phyloP scores from a whole-genome alignment of 2,888 invertebrate genomes.

The Acrocyrtus sp. region DNA sequence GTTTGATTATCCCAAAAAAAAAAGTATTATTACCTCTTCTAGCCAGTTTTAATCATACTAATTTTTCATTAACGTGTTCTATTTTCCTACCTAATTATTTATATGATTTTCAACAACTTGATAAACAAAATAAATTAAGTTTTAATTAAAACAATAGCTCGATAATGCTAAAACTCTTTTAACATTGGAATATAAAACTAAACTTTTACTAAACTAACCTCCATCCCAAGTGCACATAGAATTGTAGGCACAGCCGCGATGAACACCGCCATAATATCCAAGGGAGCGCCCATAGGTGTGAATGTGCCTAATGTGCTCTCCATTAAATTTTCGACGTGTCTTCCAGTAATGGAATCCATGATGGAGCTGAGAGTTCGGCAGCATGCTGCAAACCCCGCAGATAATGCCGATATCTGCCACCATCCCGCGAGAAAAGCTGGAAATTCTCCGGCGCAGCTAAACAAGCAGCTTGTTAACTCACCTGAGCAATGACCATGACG shows the following conservation, averaged over 20 bases:
- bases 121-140: neutral
- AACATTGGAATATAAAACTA: neutral
- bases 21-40: neutral
- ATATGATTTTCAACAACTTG: neutral
- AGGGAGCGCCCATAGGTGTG: slow-evolving; percentile 59
- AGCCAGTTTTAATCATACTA: too few species aligned
- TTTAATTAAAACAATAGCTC: neutral
- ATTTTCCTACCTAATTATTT: too few species aligned
- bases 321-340: slow-evolving; percentile 61
- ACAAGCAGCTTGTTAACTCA: slow-evolving; percentile 60
- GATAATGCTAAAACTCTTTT: neutral
- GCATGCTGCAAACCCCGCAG: slow-evolving; percentile 59
- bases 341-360: slow-evolving; percentile 61
- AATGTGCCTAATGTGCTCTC: slow-evolving; percentile 60
- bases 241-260: slow-evolving; percentile 62
- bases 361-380: slow-evolving; percentile 60
- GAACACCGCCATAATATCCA: slow-evolving; percentile 59
- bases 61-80: too few species aligned
- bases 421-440: slow-evolving; percentile 62
- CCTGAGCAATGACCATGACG: slow-evolving; percentile 62
- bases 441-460: slow-evolving; percentile 61
- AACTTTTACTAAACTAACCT: too few species aligned
- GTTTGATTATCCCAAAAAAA: too few species aligned
- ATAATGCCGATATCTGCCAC: slow-evolving; percentile 57
- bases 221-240: slow-evolving; percentile 62